A percentile compares a stretch with the other conserved stretches of the same genome.
phyloP scores from a whole-genome alignment of 1,140 invertebrate species.

The Zaprionus africanus region DNA sequence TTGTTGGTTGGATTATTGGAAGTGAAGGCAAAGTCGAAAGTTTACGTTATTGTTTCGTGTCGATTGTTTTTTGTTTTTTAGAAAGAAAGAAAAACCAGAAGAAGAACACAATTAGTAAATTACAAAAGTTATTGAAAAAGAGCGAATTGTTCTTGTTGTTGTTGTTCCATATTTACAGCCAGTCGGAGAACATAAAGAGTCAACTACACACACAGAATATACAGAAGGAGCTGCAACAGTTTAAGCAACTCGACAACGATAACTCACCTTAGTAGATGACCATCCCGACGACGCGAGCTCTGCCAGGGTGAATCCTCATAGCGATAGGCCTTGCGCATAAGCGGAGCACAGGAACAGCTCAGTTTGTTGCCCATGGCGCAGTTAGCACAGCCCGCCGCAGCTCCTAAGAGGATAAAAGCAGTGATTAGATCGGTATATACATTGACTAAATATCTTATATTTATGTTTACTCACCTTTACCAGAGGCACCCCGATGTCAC shows the following conservation, averaged over 20 bases:
- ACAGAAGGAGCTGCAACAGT: neutral
- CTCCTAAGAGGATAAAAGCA: conserved; percentile 47
- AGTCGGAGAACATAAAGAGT: conserved; percentile 60
- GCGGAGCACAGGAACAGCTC: conserved; percentile 96
- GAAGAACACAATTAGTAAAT: conserved; percentile 78
- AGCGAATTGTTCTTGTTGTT: conserved; percentile 60
- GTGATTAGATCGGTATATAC: neutral
- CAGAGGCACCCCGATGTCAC: conserved; percentile 90
- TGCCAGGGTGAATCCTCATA: conserved; percentile 97
- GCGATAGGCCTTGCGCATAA: conserved; percentile 96
- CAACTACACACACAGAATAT: conserved; percentile 32
- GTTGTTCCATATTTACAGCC: conserved; percentile 34
- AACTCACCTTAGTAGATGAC: conserved; percentile 94
- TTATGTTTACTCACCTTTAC: conserved; percentile 82
- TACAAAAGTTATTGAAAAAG: conserved; percentile 72
- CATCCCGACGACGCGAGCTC: conserved; percentile 92
- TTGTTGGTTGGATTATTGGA: conserved; percentile 58
- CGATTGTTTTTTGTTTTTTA: conserved; percentile 46
- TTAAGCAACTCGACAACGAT: neutral
- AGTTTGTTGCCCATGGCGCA: conserved; percentile 97
- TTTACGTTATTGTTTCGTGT: conserved; percentile 46
- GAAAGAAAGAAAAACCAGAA: conserved; percentile 81
- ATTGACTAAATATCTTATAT: neutral
- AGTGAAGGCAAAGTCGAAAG: conserved; percentile 37
- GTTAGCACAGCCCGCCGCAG: conserved; percentile 84